These are phyloP conservation scores for Blomia tropicalis DNA, from an alignment of 2,888 invertebrate species.

Conservation along the genomic window DNA sequence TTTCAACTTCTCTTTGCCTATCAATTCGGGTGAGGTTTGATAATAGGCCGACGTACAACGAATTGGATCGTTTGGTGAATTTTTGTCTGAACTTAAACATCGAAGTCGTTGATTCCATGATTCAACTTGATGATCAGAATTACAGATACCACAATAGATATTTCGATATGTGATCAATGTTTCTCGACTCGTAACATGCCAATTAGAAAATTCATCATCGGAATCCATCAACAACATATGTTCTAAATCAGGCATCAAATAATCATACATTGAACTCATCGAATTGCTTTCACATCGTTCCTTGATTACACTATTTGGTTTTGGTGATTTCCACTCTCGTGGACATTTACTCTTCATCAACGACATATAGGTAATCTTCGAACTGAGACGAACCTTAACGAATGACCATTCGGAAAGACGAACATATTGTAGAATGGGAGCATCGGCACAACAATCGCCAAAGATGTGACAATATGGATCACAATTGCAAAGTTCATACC, in stretches of 20 bases:
- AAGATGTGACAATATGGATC: conserved; percentile 15
- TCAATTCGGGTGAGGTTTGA: conserved; percentile 6
- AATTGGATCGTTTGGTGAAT: neutral
- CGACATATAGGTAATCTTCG: conserved; percentile 14
- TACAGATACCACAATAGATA: conserved; percentile 17
- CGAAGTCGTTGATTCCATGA: conserved; percentile 17
- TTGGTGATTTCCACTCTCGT: neutral
- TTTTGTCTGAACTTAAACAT: neutral
- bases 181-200: conserved; percentile 16
- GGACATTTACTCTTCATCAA: conserved; percentile 21
- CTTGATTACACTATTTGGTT: neutral
- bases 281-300: conserved; percentile 9
- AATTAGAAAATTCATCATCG: conserved; percentile 9
- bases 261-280: neutral
- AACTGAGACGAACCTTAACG: conserved; percentile 6
- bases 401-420: conserved; percentile 8
- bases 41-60: conserved; percentile 4
- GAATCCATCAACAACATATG: conserved; percentile 9
- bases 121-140: conserved; percentile 15
- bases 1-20: conserved; percentile 16
- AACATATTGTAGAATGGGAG: neutral
- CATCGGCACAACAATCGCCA: conserved; percentile 21
- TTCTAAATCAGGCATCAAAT: conserved; percentile 10
- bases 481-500: conserved; percentile 21
- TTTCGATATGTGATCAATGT: conserved; percentile 15